These are phyloP conservation scores for Adineta ricciae DNA, from an alignment of 2,888 invertebrate species.

Conservation along the genomic window DNA sequence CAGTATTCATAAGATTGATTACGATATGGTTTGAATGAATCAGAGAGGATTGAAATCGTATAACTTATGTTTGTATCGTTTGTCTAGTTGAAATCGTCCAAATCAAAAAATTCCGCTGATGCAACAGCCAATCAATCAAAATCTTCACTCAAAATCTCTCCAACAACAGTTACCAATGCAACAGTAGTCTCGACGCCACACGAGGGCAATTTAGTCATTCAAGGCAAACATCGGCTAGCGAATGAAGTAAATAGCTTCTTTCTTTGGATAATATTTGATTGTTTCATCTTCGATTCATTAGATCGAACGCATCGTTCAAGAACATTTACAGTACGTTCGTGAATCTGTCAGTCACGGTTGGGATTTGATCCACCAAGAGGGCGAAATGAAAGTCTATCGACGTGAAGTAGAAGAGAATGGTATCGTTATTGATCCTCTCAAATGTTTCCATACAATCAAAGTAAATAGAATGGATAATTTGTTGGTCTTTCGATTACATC, in stretches of 20 bases:
- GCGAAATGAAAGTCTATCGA: conserved; percentile 73
- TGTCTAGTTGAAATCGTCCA: neutral
- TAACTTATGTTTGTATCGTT: too few species aligned
- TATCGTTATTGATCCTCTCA: conserved; percentile 89
- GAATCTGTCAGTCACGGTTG: conserved; percentile 58
- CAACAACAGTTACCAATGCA: neutral
- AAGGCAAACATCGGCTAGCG: conserved; percentile 7
- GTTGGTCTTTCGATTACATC: too few species aligned
- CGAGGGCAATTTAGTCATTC: neutral
- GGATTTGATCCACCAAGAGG: conserved; percentile 96
- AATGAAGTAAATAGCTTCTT: conserved; percentile 22
- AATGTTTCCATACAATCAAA: conserved; percentile 89
- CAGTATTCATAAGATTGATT: too few species aligned
- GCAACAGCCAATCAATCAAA: neutral
- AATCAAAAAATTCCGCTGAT: neutral
- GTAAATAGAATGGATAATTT: conserved; percentile 39
- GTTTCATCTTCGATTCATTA: conserved; percentile 43
- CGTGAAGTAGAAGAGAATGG: conserved; percentile 65
- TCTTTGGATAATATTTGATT: conserved; percentile 36
- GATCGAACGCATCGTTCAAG: conserved; percentile 75
- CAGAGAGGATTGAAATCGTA: too few species aligned
- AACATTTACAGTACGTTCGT: conserved; percentile 70
- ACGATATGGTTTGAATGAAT: too few species aligned
- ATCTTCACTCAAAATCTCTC: neutral
- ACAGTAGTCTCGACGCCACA: neutral